Evolutionary conservation across 1,140 invertebrate species (phyloP), one percentile per base, ranked within the genome.

Genomic region (Nomia melanderi): DNA sequence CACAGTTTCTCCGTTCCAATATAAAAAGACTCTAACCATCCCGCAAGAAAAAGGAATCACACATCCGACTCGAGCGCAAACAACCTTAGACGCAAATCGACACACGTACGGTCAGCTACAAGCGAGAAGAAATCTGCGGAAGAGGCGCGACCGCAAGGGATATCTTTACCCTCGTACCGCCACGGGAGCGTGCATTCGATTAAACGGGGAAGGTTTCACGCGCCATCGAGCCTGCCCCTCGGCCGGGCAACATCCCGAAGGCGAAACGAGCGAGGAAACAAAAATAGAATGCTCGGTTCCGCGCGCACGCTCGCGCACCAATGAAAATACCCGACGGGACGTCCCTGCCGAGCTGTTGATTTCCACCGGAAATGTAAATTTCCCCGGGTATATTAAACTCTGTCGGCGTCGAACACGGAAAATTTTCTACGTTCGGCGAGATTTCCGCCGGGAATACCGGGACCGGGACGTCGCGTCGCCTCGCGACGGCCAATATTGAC

Each of bases 401-500:
- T 1, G 8, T 17, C n/a, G 20, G 47, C n/a, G n/a, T 20, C n/a
- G 47, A 50, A 50, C 47, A 7, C 47, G 47, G 20, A n/a, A n/a
- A 50, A 50, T 50, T 50, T 50, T 50, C 47, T 20, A 7, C 47
- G 20, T 50, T 50, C 47, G 20, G n/a, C 47, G n/a, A 7, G 47
- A 44, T 44, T 50, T 50, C 25, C 4, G 14, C 17, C 14, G 27
- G 36, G 62, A 66, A 66, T 65, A 57, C 20, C 2, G 14, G 41
- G 41, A 3, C 12, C 41, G n/a, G n/a, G n/a, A n/a, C n/a, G n/a
- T n/a, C n/a, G n/a, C 36, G 4, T 7, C 41, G 9, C 9, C 11
- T 57, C 12, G 73, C 57, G 50, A 65, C 63, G 59, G 69, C 27
- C 79, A 33, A 80, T 80, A 81, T 67, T 27, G 64, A 57, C 39